Conservation (phyloP, 2,113 vertebrate genomes). For the Pionites leucogaster region DNA sequence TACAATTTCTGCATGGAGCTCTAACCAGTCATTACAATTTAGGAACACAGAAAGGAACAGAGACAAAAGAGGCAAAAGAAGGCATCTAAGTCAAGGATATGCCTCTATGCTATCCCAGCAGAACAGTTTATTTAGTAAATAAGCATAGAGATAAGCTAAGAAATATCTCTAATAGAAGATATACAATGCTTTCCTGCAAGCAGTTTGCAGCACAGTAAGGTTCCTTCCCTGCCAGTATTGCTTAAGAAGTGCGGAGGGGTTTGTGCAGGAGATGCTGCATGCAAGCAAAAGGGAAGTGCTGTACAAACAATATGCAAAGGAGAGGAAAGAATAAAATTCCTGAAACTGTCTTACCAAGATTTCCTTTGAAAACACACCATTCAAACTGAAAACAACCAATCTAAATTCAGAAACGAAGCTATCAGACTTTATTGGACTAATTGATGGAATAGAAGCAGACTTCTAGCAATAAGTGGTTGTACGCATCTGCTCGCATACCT, state of each 20-base stretch:
- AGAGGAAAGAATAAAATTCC: neutral
- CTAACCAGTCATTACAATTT: neutral
- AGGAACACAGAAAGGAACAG: neutral
- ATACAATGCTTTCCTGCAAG: neutral
- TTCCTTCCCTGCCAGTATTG: neutral
- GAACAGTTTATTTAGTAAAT: neutral
- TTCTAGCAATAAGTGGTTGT: fast-evolving
- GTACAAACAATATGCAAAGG: neutral
- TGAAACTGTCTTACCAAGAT: neutral
- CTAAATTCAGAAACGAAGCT: neutral
- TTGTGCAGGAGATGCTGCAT: neutral
- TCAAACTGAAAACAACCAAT: neutral
- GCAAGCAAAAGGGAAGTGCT: neutral
- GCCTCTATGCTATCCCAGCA: neutral
- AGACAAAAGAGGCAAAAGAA: neutral
- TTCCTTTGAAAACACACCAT: neutral
- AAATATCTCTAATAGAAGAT: neutral
- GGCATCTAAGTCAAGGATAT: neutral
- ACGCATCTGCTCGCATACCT: neutral
- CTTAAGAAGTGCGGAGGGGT: neutral
- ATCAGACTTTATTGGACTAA: neutral
- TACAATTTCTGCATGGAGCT: neutral
- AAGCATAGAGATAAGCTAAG: neutral
- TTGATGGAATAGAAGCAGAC: neutral
- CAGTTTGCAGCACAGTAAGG: neutral